phyloP scores from a whole-genome alignment of 2,113 vertebrate genomes.

The Halichoerus grypus region DNA sequence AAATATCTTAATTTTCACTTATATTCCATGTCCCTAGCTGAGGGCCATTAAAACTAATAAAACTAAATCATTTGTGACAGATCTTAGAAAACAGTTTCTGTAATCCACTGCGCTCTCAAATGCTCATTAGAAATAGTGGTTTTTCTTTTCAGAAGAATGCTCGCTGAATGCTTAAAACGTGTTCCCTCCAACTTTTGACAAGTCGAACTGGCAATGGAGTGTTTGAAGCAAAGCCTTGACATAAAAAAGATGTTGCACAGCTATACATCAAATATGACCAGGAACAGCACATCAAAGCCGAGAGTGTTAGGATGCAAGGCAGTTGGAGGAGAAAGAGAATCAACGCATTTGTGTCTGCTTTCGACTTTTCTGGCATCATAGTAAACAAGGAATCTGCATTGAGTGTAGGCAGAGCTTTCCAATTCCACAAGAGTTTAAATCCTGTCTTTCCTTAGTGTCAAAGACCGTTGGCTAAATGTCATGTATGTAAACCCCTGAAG shows the following conservation, averaged over 20 bases:
- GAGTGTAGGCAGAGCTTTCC: constrained; percentile 67
- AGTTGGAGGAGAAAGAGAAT: constrained; percentile 79
- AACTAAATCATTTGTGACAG: constrained; percentile 91
- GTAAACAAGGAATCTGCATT: constrained; percentile 85
- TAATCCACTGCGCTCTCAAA: constrained; percentile 83
- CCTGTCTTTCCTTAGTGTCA: neutral
- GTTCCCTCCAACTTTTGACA: constrained; percentile 87
- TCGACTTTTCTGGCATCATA: constrained; percentile 81
- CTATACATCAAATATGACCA: constrained; percentile 82
- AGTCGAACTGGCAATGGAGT: constrained; percentile 82
- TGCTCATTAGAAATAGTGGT: constrained; percentile 88
- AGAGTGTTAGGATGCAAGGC: constrained; percentile 80
- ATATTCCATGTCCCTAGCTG: constrained; percentile 87
- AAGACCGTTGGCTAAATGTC: neutral
- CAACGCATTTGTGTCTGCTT: constrained; percentile 83
- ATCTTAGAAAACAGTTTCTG: constrained; percentile 89
- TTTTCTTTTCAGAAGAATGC: constrained; percentile 87
- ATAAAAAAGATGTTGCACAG: constrained; percentile 84
- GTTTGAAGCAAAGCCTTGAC: constrained; percentile 87
- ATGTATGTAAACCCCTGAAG: neutral
- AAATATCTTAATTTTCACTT: constrained; percentile 92
- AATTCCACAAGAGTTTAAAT: neutral
- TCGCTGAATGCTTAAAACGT: constrained; percentile 86
- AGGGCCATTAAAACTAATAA: constrained; percentile 91
- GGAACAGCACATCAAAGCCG: constrained; percentile 80